phyloP scores from a whole-genome alignment of 2,888 invertebrate species.

The Drosophila neutralis region DNA sequence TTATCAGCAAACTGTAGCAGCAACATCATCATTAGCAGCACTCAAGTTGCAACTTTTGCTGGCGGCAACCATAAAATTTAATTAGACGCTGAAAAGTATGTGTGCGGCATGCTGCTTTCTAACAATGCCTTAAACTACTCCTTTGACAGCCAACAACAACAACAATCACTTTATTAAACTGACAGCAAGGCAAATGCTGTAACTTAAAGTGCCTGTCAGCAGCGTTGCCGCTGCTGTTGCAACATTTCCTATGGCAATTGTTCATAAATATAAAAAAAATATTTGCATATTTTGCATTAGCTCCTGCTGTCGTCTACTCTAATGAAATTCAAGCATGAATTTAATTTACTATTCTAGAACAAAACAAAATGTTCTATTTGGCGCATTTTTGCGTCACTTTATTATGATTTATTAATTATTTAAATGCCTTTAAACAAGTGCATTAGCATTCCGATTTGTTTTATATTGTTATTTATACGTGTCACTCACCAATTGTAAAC shows the following conservation, averaged over 20 bases:
- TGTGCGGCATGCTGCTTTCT: slow-evolving; percentile 4
- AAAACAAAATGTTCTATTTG: slow-evolving; percentile 7
- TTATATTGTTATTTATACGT: slow-evolving; percentile 23
- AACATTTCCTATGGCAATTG: slow-evolving; percentile 47
- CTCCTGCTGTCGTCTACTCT: slow-evolving; percentile 32
- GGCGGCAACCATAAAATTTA: slow-evolving; percentile 68
- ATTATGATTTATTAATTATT: slow-evolving; percentile 67
- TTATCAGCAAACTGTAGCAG: slow-evolving; percentile 44
- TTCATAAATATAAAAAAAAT: slow-evolving; percentile 56
- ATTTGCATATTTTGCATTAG: slow-evolving; percentile 52
- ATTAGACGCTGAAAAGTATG: slow-evolving; percentile 57
- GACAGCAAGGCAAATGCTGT: slow-evolving; percentile 38
- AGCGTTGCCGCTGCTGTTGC: slow-evolving; percentile 13
- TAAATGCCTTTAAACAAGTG: slow-evolving; percentile 29
- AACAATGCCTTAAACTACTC: slow-evolving; percentile 49
- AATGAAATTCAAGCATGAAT: slow-evolving; percentile 56
- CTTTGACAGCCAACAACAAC: slow-evolving; percentile 28
- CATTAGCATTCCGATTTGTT: slow-evolving; percentile 38
- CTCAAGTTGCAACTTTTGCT: slow-evolving; percentile 60
- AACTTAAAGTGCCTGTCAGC: slow-evolving; percentile 41
- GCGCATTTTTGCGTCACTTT: slow-evolving; percentile 41
- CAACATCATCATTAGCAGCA: slow-evolving; percentile 56
- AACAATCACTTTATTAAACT: slow-evolving; percentile 52
- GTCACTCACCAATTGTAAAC: not conserved
- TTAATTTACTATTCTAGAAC: slow-evolving; percentile 18